Evolutionary conservation across 2,797 vertebrate species (phyloP), one percentile per base, ranked within the genome.

Genomic region (Neopelma chrysocephalum): DNA sequence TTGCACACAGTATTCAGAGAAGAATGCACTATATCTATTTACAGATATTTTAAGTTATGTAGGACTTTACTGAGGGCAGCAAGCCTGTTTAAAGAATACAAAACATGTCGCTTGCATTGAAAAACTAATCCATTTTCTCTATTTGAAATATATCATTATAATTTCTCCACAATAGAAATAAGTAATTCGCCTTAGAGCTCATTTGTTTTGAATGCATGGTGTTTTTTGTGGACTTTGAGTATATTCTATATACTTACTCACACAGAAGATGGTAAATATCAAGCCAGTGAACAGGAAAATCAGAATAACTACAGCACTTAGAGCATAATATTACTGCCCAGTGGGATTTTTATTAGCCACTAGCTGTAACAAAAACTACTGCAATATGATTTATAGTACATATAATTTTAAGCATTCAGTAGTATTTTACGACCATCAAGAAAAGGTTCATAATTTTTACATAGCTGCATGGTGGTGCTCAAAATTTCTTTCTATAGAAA

Each of bases 261-360:
- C 53, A 90, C 9, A 94, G 43, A 61, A 61, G 91, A 47, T 11
- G 87, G 40, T 61, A 94, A 96, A 53, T 29, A 89, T 94, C 60
- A 96, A 96, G 32, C 6, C 69, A 97, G 34, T 96, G 93, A 97
- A 93, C 69, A 93, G 73, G 90, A 97, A 97, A 97, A 97, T 96
- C 92, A 96, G 66, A 95, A 86, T 89, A 79, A 88, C 90, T 94
- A 80, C 45, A 58, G 9, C 91, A 94, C 40, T 94, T 94, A 95
- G 10, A 89, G 38, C 40, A 77, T 70, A 92, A 85, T 85, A 88
- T 72, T 89, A 90, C 70, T 92, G 72, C 70, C 27, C 73, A 85
- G 23, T 88, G 36, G 83, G 89, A 70, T 36, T 80, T 96, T 97
- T 95, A 94, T 96, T 92, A 89, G 71, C 34, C 66, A 72, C 27